phyloP scores from a whole-genome alignment of 2,113 vertebrate species.

The Reinhardtius hippoglossoides region DNA sequence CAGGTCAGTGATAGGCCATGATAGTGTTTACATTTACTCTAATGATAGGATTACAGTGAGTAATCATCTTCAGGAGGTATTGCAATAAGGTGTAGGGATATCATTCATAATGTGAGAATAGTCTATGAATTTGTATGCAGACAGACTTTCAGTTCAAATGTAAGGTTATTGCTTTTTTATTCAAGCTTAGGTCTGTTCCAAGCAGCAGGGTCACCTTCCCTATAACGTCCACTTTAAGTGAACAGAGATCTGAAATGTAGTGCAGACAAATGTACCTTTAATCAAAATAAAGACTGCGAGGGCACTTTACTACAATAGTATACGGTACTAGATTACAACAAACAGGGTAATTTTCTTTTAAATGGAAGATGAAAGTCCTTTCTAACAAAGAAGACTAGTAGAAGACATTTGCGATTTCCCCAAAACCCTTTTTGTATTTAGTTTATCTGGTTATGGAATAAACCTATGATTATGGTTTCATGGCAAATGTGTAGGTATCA shows the following conservation, averaged over 20 bases:
- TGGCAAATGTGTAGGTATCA: no score
- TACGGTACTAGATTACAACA: neutral
- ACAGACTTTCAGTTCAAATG: neutral
- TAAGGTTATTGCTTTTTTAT: slow-evolving; percentile 13
- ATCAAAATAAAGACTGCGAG: neutral
- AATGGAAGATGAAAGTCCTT: neutral
- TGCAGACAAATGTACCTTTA: slow-evolving; percentile 10
- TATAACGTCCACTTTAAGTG: slow-evolving; percentile 10
- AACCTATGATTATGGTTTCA: neutral
- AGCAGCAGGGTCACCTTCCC: slow-evolving; percentile 35
- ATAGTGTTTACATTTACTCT: neutral
- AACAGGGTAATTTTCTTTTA: neutral
- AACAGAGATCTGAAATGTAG: slow-evolving; percentile 23
- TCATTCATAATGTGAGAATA: neutral
- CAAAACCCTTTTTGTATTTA: neutral
- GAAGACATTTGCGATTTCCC: neutral
- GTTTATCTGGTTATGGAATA: neutral
- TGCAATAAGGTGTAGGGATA: slow-evolving; percentile 1
- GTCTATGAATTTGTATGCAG: neutral
- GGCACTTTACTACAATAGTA: neutral
- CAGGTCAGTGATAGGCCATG: neutral
- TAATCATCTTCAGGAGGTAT: neutral
- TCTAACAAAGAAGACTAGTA: neutral
- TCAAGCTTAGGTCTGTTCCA: slow-evolving; percentile 14
- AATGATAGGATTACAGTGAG: neutral